These are phyloP conservation scores for Aphrophora alni DNA, from an alignment of 2,888 invertebrate genomes.

Conservation along the genomic window DNA sequence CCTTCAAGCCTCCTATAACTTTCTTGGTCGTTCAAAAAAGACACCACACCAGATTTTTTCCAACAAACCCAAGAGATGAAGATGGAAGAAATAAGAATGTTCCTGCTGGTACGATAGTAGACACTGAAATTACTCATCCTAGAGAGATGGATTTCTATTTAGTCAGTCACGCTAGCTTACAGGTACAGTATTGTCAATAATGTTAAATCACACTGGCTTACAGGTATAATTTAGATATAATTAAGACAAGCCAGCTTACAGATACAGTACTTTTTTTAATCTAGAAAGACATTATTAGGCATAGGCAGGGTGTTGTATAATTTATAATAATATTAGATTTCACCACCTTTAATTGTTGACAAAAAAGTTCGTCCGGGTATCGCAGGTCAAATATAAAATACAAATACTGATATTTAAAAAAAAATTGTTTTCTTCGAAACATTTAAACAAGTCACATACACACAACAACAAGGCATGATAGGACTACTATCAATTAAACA, in stretches of 20 bases:
- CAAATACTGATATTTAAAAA: too few relatives aligned
- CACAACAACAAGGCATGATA: too few relatives aligned
- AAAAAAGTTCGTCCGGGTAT: too few relatives aligned
- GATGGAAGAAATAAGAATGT: constrained; percentile 65
- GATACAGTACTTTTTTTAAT: constrained; percentile 49
- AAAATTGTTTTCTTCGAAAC: too few relatives aligned
- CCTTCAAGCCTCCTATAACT: constrained; percentile 78
- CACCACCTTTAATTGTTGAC: too few relatives aligned
- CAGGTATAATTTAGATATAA: too few relatives aligned
- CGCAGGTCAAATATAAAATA: too few relatives aligned
- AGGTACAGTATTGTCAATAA: constrained; percentile 52
- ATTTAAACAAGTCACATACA: too few relatives aligned
- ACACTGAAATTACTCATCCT: constrained; percentile 84
- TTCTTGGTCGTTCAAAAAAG: constrained; percentile 96
- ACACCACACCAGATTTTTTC: constrained; percentile 83
- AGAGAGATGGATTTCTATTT: constrained; percentile 89
- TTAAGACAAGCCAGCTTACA: constrained; percentile 63
- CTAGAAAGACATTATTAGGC: too few relatives aligned
- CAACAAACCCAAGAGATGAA: constrained; percentile 54
- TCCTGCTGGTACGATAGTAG: constrained; percentile 87
- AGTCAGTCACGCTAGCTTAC: constrained; percentile 66
- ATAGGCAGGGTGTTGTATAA: neutral
- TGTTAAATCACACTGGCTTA: neutral
- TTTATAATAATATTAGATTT: too few relatives aligned
- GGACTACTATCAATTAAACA: too few relatives aligned